These are phyloP conservation scores for Tiphia femorata DNA, from an alignment of 2,888 invertebrate genomes.

Conservation along the genomic window DNA sequence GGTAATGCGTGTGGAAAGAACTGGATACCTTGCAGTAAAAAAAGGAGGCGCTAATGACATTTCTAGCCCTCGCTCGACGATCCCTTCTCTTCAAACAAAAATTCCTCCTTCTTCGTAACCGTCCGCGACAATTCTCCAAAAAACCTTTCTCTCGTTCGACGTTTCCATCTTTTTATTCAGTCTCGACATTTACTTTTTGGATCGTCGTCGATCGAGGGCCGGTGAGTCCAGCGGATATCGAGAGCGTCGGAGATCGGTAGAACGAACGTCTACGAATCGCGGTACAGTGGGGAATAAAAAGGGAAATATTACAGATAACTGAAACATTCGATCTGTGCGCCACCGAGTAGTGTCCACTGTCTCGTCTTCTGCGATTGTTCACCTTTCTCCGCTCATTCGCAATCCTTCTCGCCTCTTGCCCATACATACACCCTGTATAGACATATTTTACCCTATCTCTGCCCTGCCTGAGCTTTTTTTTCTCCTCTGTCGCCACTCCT, in stretches of 20 bases:
- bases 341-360: constrained; percentile 28
- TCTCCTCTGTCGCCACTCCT: constrained; percentile 37
- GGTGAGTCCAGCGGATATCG: constrained; percentile 25
- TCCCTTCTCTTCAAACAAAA: neutral
- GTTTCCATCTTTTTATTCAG: no score
- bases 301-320: no score
- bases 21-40: constrained; percentile 35
- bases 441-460: constrained; percentile 18
- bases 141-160: no score
- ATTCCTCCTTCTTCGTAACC: neutral
- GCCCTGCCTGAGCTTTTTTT: constrained; percentile 31
- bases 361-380: constrained; percentile 37
- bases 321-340: constrained; percentile 25
- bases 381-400: constrained; percentile 17
- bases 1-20: constrained; percentile 18
- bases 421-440: no score
- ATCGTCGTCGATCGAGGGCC: constrained; percentile 34
- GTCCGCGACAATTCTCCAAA: no score
- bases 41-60: constrained; percentile 35
- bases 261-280: constrained; percentile 39
- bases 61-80: constrained; percentile 36
- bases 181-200: no score
- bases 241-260: constrained; percentile 37
- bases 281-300: constrained; percentile 31
- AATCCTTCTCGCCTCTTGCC: constrained; percentile 19